Evolutionary conservation across 2,113 vertebrate species (phyloP).

Genomic region (Periophthalmus modestus): DNA sequence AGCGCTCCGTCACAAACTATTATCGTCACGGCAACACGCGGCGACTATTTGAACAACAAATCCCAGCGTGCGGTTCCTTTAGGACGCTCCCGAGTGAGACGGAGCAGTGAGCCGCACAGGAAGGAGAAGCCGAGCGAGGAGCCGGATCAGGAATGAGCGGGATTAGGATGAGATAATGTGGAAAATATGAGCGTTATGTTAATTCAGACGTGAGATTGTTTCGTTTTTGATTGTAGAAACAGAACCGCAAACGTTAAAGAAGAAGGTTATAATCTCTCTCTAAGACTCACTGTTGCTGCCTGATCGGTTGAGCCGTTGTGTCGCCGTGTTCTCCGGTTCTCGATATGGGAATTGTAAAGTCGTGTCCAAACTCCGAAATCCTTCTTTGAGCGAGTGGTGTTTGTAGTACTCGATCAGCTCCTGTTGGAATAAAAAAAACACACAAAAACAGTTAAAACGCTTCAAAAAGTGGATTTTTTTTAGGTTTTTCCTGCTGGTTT

Average conservation of each 20-base stretch:
- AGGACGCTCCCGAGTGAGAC: constrained; percentile 25
- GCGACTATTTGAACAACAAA: constrained; percentile 25
- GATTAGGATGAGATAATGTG: background rate
- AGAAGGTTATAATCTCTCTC: too few species aligned
- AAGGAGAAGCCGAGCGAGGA: constrained; percentile 1
- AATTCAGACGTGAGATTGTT: background rate
- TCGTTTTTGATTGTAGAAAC: background rate
- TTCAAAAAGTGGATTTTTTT: background rate
- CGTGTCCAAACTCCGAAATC: constrained; percentile 93
- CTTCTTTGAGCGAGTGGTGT: constrained; percentile 93
- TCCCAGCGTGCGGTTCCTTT: background rate
- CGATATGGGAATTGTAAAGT: constrained; percentile 91
- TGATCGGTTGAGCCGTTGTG: constrained; percentile 77
- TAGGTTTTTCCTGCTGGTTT: background rate
- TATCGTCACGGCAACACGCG: constrained; percentile 27
- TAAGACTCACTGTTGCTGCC: constrained; percentile 86
- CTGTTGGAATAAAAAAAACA: constrained; percentile 62
- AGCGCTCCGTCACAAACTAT: constrained; percentile 41
- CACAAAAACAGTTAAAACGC: background rate
- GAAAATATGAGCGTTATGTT: background rate
- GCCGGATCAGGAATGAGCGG: background rate
- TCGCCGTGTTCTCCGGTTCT: constrained; percentile 81
- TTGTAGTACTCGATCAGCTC: constrained; percentile 97
- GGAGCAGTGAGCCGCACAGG: constrained; percentile 6
- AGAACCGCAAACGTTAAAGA: background rate